These are phyloP conservation scores for Schmidtea mediterranea DNA, from an alignment of 1,140 invertebrate genomes.

Conservation along the genomic window DNA sequence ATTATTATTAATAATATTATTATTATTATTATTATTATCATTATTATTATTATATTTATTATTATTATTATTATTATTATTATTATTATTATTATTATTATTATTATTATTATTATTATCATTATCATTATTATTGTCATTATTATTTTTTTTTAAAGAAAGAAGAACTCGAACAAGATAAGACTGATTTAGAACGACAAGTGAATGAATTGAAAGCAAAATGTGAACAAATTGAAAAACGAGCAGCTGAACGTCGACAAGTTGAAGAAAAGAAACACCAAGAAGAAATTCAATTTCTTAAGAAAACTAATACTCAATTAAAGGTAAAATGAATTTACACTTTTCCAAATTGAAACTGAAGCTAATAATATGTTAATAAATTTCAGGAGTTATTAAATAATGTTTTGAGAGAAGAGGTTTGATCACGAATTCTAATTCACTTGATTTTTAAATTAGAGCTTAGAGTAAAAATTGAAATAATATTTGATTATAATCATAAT, in stretches of 20 bases:
- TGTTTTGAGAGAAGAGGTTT: background rate
- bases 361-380: background rate
- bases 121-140: background rate
- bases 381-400: conserved; percentile 3
- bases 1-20: background rate
- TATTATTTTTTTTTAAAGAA: conserved; percentile 24
- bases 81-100: conserved; percentile 1
- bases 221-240: conserved; percentile 51
- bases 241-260: conserved; percentile 48
- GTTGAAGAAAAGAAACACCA: conserved; percentile 65
- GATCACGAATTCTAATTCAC: conserved; percentile 1
- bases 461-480: too few relatives aligned
- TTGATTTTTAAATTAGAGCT: background rate
- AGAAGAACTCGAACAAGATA: conserved; percentile 37
- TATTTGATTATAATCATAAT: too few relatives aligned
- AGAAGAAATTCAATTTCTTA: conserved; percentile 63
- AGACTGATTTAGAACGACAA: conserved; percentile 43
- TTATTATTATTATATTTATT: background rate
- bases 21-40: background rate
- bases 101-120: too few relatives aligned
- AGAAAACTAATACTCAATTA: conserved; percentile 67
- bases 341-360: too few relatives aligned
- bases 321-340: conserved; percentile 40
- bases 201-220: conserved; percentile 52
- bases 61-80: conserved; percentile 1